Percentiles rank a stretch among this genome's conserved stretches.
phyloP scores from a whole-genome alignment of 1,140 invertebrate species.

The Cryptotermes secundus region DNA sequence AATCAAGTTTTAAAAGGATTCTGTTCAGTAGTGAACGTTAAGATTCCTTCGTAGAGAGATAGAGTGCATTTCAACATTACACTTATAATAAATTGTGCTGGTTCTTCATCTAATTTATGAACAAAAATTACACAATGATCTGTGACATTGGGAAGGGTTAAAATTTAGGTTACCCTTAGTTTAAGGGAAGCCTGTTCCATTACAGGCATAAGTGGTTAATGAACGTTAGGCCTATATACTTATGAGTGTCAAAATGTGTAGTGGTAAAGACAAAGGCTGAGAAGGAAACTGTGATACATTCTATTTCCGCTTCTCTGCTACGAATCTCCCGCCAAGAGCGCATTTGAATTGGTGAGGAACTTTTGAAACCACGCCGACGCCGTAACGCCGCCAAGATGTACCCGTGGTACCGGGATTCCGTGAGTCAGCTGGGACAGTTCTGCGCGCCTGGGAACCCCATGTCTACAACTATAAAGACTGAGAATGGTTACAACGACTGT shows the following conservation, averaged over 20 bases:
- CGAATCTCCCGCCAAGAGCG: neutral
- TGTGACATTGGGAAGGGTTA: neutral
- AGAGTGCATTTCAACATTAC: neutral
- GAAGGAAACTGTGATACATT: neutral
- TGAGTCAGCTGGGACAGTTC: slow-evolving; percentile 52
- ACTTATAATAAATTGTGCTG: neutral
- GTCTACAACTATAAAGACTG: slow-evolving; percentile 62
- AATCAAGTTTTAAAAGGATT: neutral
- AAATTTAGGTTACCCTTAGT: neutral
- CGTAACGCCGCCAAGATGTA: slow-evolving; percentile 55
- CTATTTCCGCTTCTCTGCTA: neutral
- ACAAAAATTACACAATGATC: neutral
- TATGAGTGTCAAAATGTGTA: neutral
- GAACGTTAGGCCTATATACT: neutral
- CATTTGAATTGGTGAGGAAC: neutral
- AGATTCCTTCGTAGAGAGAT: neutral
- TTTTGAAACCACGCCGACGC: neutral
- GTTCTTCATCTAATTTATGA: neutral
- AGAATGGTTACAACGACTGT: slow-evolving; percentile 70
- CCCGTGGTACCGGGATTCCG: slow-evolving; percentile 69
- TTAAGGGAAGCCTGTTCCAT: neutral
- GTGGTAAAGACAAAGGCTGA: neutral
- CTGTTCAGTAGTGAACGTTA: neutral
- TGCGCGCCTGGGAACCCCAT: slow-evolving; percentile 52
- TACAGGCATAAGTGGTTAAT: neutral